These are phyloP conservation scores for Lottia scabra DNA, from an alignment of 2,888 invertebrate genomes.

Conservation along the genomic window DNA sequence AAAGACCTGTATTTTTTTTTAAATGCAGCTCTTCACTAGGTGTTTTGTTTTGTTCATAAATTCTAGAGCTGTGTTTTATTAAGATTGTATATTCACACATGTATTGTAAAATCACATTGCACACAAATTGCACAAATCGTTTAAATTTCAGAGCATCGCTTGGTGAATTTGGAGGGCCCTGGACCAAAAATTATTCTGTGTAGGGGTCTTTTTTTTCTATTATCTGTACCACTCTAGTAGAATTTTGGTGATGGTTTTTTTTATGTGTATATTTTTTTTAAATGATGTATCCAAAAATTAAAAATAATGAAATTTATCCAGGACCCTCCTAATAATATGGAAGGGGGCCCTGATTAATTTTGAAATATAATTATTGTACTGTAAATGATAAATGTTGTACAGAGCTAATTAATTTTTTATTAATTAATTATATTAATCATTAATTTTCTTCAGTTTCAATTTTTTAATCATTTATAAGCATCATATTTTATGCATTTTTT, in stretches of 20 bases:
- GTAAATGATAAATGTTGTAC: too few relatives aligned
- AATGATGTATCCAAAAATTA: too few relatives aligned
- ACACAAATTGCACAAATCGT: not conserved
- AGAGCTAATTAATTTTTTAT: too few relatives aligned
- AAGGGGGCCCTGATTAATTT: not conserved
- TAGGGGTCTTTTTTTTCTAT: not conserved
- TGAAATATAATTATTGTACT: too few relatives aligned
- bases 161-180: not conserved
- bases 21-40: too few relatives aligned
- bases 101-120: not conserved
- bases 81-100: not conserved
- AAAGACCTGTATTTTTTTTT: too few relatives aligned
- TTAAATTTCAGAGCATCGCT: not conserved
- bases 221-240: too few relatives aligned
- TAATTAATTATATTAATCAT: too few relatives aligned
- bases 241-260: too few relatives aligned
- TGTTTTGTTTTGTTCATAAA: too few relatives aligned
- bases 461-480: not conserved
- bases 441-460: not conserved
- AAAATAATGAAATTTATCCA: not conserved
- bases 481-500: not conserved
- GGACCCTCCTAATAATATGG: not conserved
- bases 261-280: too few relatives aligned
- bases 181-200: not conserved
- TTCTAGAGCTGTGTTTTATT: too few relatives aligned